Conservation (phyloP, 2,888 invertebrate species). For the Ochropleura plecta region DNA sequence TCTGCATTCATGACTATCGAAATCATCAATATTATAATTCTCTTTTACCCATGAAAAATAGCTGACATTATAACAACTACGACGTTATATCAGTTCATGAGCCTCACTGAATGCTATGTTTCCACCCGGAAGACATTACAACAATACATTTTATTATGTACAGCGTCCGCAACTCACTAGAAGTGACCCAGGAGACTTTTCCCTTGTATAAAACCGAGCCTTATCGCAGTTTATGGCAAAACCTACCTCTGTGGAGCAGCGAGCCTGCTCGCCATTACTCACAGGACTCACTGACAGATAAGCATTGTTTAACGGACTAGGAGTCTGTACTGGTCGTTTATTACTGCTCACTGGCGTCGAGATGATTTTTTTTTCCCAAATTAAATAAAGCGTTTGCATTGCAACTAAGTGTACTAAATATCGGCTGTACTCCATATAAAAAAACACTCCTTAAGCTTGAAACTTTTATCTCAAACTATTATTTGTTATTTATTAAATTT, state of each 20-base stretch:
- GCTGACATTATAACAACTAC: neutral
- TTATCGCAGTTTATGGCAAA: neutral
- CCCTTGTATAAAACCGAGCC: neutral
- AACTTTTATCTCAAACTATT: neutral
- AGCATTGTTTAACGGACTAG: neutral
- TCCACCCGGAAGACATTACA: neutral
- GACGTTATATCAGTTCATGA: neutral
- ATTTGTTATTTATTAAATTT: too few relatives aligned
- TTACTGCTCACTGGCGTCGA: neutral
- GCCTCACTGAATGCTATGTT: neutral
- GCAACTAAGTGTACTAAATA: neutral
- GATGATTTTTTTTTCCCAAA: neutral
- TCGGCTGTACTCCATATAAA: neutral
- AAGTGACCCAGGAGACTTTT: neutral
- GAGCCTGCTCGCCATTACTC: neutral
- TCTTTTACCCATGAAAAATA: neutral
- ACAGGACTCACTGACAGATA: neutral
- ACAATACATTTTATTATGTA: neutral
- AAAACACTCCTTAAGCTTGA: neutral
- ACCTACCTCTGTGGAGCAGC: neutral
- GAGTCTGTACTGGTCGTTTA: neutral
- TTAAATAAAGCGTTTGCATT: neutral
- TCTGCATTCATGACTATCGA: neutral
- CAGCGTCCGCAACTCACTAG: neutral
- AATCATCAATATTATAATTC: neutral